These are phyloP conservation scores for Acanthurus leucopareius DNA, from an alignment of 2,797 vertebrate genomes.

Conservation along the genomic window DNA sequence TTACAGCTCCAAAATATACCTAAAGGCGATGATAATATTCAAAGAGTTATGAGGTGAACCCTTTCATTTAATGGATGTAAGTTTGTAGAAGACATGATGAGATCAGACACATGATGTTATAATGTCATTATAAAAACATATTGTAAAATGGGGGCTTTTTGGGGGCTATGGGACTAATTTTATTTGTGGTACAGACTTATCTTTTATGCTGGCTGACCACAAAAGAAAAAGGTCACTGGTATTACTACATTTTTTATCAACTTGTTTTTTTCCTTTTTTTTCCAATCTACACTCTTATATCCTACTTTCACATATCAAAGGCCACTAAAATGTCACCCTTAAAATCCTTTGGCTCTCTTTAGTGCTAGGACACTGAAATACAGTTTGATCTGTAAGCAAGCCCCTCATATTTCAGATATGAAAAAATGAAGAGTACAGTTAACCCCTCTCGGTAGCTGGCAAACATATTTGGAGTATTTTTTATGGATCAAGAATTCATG, in stretches of 20 bases:
- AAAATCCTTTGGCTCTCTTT: not conserved
- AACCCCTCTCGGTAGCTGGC: not conserved
- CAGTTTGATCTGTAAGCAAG: not conserved
- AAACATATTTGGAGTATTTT: conserved; percentile 20
- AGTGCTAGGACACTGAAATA: not conserved
- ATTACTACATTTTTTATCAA: too few species aligned
- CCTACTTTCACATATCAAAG: not conserved
- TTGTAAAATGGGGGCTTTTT: not conserved
- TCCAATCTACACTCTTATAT: too few species aligned
- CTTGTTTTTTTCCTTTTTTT: not conserved
- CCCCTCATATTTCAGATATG: not conserved
- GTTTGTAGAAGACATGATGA: not conserved
- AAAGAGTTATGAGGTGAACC: not conserved
- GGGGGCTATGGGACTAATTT: too few species aligned
- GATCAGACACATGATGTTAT: not conserved
- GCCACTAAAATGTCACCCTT: not conserved
- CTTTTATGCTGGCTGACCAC: too few species aligned
- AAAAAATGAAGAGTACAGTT: not conserved
- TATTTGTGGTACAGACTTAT: too few species aligned
- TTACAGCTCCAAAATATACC: not conserved
- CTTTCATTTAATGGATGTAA: not conserved
- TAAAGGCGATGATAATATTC: not conserved
- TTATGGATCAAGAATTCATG: conserved; percentile 17
- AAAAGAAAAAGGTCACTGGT: too few species aligned
- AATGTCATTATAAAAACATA: not conserved